Base-by-base conservation (phyloP, 2,113 vertebrate species). In the Cottus gobio region DNA sequence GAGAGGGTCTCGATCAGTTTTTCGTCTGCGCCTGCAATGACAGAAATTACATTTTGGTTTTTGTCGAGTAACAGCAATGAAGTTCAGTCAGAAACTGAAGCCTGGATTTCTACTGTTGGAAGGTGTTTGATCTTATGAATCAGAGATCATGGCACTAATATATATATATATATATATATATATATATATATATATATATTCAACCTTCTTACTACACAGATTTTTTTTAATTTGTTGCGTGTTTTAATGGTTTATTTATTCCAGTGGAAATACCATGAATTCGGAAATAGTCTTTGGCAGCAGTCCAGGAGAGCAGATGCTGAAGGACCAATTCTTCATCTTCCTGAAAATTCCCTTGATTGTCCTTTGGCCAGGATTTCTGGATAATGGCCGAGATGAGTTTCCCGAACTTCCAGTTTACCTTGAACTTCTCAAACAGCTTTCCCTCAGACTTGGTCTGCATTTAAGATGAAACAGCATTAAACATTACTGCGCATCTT, bases 321-420 rank as follows among this genome's bases (percentile, higher is more conserved):
- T 15, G 83, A 28, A 99, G 84, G 34, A 97, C 78, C 16, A 65
- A 58, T 30, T 95, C 95, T 66, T 93, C 71, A 18, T 92, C 83
- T 0, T 39, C 65, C 0, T 85, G 68, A 1, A 68, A 34, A 0
- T 20, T 4, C 31, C 91, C 95, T 0, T 0, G 2, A 2, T 0
- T 0, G 18, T 94, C 84, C 24, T 0, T 77, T 0, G 97, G 97
- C 97, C 98, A 99, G 0, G 96, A 96, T 83, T 97, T 96, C 15
- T 94, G 81, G 12, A 99, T 93, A 69, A 98, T 95, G 0, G 93
- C 71, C 0, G 98, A 99, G 18, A 98, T 89, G 0, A 99, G 94
- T 3, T 92, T 95, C 67, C 96, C 95, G 60, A 97, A 96, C 2
- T 88, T 95, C 82, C 66, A 87, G 70, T 88, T 91, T 4, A 93